Evolutionary conservation across 2,797 vertebrate species (phyloP).

Genomic region (Cyclura pinguis): DNA sequence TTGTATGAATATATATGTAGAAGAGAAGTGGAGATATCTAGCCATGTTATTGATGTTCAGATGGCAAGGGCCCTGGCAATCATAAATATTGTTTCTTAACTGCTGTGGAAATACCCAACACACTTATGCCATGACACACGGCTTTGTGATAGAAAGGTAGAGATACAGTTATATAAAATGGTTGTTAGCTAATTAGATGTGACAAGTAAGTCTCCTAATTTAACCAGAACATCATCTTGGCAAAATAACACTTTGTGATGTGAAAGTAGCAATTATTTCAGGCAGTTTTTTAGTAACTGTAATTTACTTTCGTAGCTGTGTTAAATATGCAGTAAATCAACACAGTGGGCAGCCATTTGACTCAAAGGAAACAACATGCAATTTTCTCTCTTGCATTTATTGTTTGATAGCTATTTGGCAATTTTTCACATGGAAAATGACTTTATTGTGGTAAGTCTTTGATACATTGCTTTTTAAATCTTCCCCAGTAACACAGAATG

Average conservation of each 20-base stretch:
- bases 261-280: slow-evolving; percentile 15
- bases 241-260: neutral
- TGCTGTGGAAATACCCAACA: neutral
- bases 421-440: neutral
- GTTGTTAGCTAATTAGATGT: neutral
- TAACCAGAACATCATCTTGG: neutral
- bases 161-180: neutral
- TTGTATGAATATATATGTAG: neutral
- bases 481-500: neutral
- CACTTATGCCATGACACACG: neutral
- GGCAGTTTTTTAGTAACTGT: neutral
- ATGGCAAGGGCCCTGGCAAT: neutral
- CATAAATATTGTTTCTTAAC: neutral
- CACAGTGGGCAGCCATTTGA: neutral
- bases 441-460: neutral
- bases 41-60: neutral
- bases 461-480: neutral
- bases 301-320: neutral
- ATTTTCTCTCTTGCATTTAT: neutral
- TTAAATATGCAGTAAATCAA: neutral
- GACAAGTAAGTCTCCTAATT: neutral
- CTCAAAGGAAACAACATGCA: neutral
- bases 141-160: neutral
- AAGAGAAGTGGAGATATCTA: neutral
- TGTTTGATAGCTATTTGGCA: neutral